These are phyloP conservation scores for Drosophila serrata DNA, from an alignment of 1,140 invertebrate species.

Conservation along the genomic window DNA sequence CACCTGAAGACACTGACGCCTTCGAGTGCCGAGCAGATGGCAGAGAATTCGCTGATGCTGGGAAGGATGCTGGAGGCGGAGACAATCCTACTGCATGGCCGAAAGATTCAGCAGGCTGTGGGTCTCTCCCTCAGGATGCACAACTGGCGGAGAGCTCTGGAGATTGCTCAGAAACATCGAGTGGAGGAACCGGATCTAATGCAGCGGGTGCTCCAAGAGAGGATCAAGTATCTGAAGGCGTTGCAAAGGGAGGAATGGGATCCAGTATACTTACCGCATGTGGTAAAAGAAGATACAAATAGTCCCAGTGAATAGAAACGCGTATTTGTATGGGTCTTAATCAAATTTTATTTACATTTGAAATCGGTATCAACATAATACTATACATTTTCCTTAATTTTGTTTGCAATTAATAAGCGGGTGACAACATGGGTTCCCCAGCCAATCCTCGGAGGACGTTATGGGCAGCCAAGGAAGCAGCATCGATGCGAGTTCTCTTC, in stretches of 20 bases:
- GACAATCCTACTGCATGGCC: slow-evolving; percentile 92
- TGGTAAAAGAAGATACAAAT: slow-evolving; percentile 86
- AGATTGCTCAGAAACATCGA: slow-evolving; percentile 93
- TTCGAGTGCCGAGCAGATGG: slow-evolving; percentile 88
- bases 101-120: slow-evolving; percentile 91
- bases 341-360: neutral
- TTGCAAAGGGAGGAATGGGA: slow-evolving; percentile 93
- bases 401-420: slow-evolving; percentile 77
- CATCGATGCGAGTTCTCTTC: slow-evolving; percentile 90
- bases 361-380: too few relatives aligned
- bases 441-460: slow-evolving; percentile 93
- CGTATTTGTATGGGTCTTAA: too few relatives aligned
- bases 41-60: slow-evolving; percentile 92
- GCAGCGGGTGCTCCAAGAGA: slow-evolving; percentile 91
- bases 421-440: slow-evolving; percentile 88
- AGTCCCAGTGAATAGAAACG: slow-evolving; percentile 37
- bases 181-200: slow-evolving; percentile 88
- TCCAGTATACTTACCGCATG: slow-evolving; percentile 89
- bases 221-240: slow-evolving; percentile 91
- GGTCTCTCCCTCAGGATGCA: slow-evolving; percentile 93
- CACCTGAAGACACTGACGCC: slow-evolving; percentile 90
- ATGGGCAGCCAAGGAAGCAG: slow-evolving; percentile 91
- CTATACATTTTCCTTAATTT: too few relatives aligned
- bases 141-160: slow-evolving; percentile 95
- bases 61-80: slow-evolving; percentile 94